Conservation (phyloP, 2,888 invertebrate genomes). For the Chalcosyrphus nemorum region DNA sequence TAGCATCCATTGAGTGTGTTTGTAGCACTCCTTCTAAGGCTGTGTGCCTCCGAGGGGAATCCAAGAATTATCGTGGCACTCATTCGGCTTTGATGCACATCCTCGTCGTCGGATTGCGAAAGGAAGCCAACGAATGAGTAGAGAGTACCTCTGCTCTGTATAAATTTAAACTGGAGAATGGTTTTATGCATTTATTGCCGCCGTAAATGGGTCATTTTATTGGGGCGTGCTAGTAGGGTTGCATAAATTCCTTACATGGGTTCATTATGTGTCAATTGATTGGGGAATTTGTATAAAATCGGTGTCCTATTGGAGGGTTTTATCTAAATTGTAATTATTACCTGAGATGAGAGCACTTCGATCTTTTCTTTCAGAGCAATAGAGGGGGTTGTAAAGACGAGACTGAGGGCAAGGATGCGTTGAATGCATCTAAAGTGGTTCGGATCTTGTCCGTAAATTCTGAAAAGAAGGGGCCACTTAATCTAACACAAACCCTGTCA, state of each 20-base stretch:
- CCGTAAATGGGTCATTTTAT: conserved; percentile 53
- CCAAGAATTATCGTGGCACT: conserved; percentile 48
- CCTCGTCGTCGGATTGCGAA: conserved; percentile 18
- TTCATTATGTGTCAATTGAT: conserved; percentile 15
- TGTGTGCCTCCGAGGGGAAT: conserved; percentile 47
- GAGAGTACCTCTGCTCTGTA: conserved; percentile 10
- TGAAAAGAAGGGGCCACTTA: no score
- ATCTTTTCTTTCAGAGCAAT: no score
- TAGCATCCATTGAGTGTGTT: conserved; percentile 20
- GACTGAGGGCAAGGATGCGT: no score
- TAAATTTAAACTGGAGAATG: conserved; percentile 36
- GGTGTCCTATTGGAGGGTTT: background rate
- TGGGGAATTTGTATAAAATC: background rate
- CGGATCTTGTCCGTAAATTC: no score
- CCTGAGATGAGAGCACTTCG: background rate
- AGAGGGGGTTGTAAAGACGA: no score
- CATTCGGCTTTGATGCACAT: conserved; percentile 54
- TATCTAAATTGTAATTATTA: background rate
- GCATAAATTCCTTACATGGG: conserved; percentile 4
- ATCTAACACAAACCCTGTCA: no score
- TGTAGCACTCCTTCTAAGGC: conserved; percentile 23
- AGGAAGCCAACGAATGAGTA: background rate
- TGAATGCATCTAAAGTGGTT: no score
- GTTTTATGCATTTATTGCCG: conserved; percentile 39
- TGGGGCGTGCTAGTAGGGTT: background rate